Base-by-base conservation (phyloP, 2,113 vertebrate species). In the Tetrao urogallus region DNA sequence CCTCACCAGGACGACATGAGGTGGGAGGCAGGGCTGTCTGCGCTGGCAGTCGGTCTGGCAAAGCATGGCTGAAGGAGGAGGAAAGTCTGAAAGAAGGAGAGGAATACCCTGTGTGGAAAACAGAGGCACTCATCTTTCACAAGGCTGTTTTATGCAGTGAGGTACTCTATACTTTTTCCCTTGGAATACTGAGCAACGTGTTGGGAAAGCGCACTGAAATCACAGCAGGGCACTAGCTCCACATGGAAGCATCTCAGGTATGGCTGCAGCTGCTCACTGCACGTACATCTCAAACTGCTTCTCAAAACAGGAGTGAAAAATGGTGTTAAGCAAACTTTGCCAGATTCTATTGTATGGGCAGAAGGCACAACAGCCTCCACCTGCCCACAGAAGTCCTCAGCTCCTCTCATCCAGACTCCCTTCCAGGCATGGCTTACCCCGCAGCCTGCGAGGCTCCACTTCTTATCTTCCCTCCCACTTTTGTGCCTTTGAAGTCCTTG, bases 381-480 rank as follows among this genome's bases (percentile, higher is more conserved):
- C 25, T 27, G 8, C 3, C 42, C 50, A 47, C 43, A 72, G 38
- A 88, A 67, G 38, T 63, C n/a, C 12, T 6, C 27, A 17, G 72
- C 6, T 50, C 77, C 80, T 73, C 73, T 75, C 56, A 40, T 2
- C 77, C 42, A 34, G 14, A 18, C 6, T 74, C 9, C 73, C 94
- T 92, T 4, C 61, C 56, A 74, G 86, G 75, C 92, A 71, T 10
- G 6, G 71, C 79, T 87, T 73, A 25, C 34, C 76, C 89, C 8
- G 54, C 79, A 94, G 93, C 87, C 91, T 18, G 21, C 4, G 5
- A 91, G 84, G 36, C 89, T 89, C 91, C 78, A 7, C 42, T 65
- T 70, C 63, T 85, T 76, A 86, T 91, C 94, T 85, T 28, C 74
- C 89, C 95, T 85, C 84, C 89, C 77, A 89, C 91, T 54, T 32